Conservation (phyloP, 1,140 invertebrate genomes). For the Zaprionus kolodkinae region DNA sequence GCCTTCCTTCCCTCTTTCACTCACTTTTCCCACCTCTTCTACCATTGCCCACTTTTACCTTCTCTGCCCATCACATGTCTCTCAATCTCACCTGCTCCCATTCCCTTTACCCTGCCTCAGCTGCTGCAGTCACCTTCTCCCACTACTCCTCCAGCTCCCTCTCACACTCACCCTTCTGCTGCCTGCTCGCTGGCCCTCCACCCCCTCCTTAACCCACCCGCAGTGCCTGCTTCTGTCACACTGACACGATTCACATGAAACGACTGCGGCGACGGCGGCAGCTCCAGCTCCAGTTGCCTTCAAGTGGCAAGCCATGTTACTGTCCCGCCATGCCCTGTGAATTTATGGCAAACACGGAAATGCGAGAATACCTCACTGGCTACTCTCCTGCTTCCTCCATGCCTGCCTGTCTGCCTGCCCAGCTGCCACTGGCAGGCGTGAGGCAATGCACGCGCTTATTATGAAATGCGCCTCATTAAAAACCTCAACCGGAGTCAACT, state of each 20-base stretch:
- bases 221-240: slow-evolving; percentile 37
- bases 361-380: slow-evolving; percentile 38
- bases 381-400: neutral
- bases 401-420: slow-evolving; percentile 23
- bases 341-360: slow-evolving; percentile 77
- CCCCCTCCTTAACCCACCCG: neutral
- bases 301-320: slow-evolving; percentile 54
- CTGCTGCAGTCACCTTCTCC: neutral
- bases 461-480: slow-evolving; percentile 80
- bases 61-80: neutral
- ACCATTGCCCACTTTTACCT: neutral
- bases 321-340: slow-evolving; percentile 43
- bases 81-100: neutral
- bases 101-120: slow-evolving; percentile 28
- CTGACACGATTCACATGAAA: slow-evolving; percentile 40
- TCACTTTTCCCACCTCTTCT: neutral
- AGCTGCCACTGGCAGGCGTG: slow-evolving; percentile 37
- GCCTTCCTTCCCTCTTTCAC: neutral
- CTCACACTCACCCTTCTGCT: too few relatives aligned
- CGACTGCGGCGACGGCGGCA: slow-evolving; percentile 17
- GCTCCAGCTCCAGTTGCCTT: slow-evolving; percentile 57
- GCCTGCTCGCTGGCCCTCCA: too few relatives aligned
- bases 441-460: slow-evolving; percentile 67
- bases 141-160: neutral
- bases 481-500: slow-evolving; percentile 40